Evolutionary conservation across 2,888 invertebrate genomes (phyloP).

Genomic region (Drosophila suboccidentalis): DNA sequence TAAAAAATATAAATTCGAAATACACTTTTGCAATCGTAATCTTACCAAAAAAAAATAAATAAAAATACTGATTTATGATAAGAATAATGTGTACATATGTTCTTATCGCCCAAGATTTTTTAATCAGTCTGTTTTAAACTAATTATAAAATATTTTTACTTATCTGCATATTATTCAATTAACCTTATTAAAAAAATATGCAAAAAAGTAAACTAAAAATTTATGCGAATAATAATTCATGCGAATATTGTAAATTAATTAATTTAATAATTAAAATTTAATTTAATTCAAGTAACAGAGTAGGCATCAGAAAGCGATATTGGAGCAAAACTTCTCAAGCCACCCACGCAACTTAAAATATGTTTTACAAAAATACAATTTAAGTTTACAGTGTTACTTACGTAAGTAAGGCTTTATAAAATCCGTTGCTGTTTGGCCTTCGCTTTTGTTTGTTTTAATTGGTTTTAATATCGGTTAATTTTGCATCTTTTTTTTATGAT

Average conservation of each 20-base stretch:
- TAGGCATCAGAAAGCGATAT: neutral
- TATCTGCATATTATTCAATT: too few species aligned
- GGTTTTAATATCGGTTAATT: neutral
- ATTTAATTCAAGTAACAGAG: neutral
- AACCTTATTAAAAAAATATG: neutral
- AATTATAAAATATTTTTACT: neutral
- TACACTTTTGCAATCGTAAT: neutral
- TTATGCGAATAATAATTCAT: neutral
- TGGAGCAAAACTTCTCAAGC: neutral
- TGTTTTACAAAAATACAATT: neutral
- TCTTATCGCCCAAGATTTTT: neutral
- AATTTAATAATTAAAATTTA: too few species aligned
- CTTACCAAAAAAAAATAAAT: neutral
- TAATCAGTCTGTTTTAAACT: neutral
- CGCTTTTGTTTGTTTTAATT: constrained; percentile 8
- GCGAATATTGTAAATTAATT: too few species aligned
- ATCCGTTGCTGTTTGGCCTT: constrained; percentile 1
- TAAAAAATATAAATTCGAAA: neutral
- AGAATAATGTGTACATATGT: constrained; percentile 3
- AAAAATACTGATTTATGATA: constrained; percentile 14
- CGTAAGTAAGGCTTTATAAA: constrained; percentile 3
- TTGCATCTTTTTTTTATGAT: constrained; percentile 10
- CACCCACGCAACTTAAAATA: neutral
- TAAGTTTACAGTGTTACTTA: constrained; percentile 4
- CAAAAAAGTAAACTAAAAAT: neutral